Conservation (phyloP, 1,140 invertebrate species). For the Pectinophora gossypiella region DNA sequence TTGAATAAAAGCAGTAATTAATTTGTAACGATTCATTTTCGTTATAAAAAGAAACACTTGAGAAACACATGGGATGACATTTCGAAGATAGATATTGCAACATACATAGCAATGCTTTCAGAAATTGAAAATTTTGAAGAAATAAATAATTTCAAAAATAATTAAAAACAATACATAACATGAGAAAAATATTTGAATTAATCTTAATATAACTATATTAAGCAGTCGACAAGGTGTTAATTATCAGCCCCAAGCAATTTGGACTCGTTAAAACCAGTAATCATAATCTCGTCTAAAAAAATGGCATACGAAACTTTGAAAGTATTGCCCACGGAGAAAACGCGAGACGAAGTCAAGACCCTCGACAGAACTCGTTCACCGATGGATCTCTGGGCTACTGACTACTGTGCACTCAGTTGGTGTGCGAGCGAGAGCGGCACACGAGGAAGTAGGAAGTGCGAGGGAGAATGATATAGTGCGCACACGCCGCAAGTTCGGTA, state of each 20-base stretch:
- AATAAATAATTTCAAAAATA: no score
- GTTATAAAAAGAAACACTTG: no score
- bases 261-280: constrained; percentile 49
- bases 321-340: constrained; percentile 53
- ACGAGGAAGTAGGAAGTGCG: constrained; percentile 29
- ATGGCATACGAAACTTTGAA: constrained; percentile 47
- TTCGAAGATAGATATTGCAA: no score
- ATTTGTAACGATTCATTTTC: no score
- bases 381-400: constrained; percentile 43
- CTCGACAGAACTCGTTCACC: constrained; percentile 62
- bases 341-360: constrained; percentile 49
- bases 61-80: no score
- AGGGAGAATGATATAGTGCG: constrained; percentile 37
- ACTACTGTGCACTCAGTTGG: constrained; percentile 48
- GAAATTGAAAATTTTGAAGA: no score
- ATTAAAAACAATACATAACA: not conserved
- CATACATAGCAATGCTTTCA: no score
- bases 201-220: constrained; percentile 12
- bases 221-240: constrained; percentile 31
- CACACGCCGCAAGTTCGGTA: constrained; percentile 49
- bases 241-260: constrained; percentile 45
- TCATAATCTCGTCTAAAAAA: constrained; percentile 53
- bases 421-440: constrained; percentile 32
- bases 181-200: not conserved
- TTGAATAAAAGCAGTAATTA: no score